A percentile compares a stretch with the other conserved stretches of the same genome.
Conservation (phyloP, 2,888 invertebrate species). For the Andrena trimmerana region DNA sequence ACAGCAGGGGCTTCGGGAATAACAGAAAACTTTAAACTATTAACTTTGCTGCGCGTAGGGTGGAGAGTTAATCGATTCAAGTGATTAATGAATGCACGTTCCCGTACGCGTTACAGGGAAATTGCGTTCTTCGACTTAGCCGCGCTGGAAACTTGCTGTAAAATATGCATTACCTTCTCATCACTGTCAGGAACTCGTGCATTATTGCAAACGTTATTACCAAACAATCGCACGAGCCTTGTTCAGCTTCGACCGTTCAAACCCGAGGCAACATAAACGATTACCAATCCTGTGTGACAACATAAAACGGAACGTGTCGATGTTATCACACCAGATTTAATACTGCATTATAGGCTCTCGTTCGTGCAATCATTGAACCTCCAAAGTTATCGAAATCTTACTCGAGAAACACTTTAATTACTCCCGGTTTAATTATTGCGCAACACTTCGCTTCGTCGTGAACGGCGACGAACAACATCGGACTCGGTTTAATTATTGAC, state of each 20-base stretch:
- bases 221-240: not conserved
- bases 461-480: not conserved
- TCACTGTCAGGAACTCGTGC: conserved; percentile 13
- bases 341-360: not conserved
- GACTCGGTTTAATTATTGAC: conserved; percentile 12
- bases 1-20: not conserved
- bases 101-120: conserved; percentile 35
- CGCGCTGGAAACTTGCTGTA: conserved; percentile 9
- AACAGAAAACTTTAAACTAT: conserved; percentile 40
- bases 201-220: not conserved
- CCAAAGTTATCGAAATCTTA: not conserved
- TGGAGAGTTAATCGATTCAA: conserved; percentile 57
- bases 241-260: not conserved
- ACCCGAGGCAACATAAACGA: not conserved
- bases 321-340: not conserved
- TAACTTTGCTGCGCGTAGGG: conserved; percentile 15
- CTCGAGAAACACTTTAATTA: not conserved
- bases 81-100: conserved; percentile 57
- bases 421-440: not conserved
- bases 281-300: no score
- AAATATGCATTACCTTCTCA: conserved; percentile 25
- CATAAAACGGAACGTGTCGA: no score
- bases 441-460: not conserved
- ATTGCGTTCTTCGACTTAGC: conserved; percentile 33
- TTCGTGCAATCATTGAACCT: not conserved